Evolutionary conservation across 2,113 vertebrate genomes (phyloP), one percentile per base, ranked within the genome.

Genomic region (Cavia porcellus): DNA sequence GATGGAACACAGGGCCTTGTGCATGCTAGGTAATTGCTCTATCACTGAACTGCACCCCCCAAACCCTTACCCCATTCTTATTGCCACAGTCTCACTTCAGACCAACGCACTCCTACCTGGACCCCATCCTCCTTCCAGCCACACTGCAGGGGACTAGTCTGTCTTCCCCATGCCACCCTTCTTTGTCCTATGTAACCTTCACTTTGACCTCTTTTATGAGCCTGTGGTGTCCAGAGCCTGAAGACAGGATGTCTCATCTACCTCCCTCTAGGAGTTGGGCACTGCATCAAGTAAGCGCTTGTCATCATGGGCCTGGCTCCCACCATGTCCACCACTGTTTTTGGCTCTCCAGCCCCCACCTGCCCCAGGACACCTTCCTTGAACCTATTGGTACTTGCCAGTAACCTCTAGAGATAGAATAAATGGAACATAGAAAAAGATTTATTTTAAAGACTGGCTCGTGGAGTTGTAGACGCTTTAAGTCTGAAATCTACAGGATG

Each of bases 181-280:
- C 74, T 47, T 11, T 25, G 66, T 35, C 19, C 70, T 7, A 28
- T 20, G 14, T 32, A 57, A 75, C 12, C 42, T 59, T 47, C 14
- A 4, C 45, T 30, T 74, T 10, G 4, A n/a, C 45, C 75, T 90
- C 19, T 35, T 14, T 32, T 62, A 42, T 13, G 5, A 32, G 28
- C 68, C 28, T 30, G 28, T 80, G 20, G 32, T 61, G 32, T 62
- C 7, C 19, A 42, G 24, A 90, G 19, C 79, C 89, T 17, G 19
- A 30, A 24, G 79, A 12, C 38, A 4, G 20, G 30, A 19, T 1
- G 0, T 3, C n/a, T 32, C 70, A 11, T 17, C 45, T 5, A 50
- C 52, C 42, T 20, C 30, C 66, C 59, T 4, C 15, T 15, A 1
- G 2, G 20, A 68, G 24, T 5, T 38, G 17, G 7, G 17, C 1